A percentile compares a stretch with the other conserved stretches of the same genome.
Conservation (phyloP, 2,888 invertebrate species). For the Erebia palarica region DNA sequence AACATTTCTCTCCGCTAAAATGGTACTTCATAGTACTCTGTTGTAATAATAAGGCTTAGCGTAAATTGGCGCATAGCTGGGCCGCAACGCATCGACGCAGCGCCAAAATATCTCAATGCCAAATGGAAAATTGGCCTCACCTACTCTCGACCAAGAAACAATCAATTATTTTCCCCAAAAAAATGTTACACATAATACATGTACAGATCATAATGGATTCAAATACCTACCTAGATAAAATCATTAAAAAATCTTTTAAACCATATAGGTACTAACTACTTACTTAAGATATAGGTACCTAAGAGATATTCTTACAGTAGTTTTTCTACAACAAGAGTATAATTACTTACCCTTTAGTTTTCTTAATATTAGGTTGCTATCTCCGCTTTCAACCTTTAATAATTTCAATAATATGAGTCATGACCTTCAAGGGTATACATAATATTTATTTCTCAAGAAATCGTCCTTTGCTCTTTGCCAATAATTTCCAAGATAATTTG, state of each 20-base stretch:
- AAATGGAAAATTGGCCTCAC: too few relatives aligned
- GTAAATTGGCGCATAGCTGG: too few relatives aligned
- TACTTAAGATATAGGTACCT: background rate
- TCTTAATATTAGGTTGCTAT: background rate
- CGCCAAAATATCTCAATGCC: too few relatives aligned
- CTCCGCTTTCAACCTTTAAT: constrained; percentile 13
- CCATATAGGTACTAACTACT: background rate
- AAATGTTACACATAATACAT: too few relatives aligned
- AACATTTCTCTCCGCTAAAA: too few relatives aligned
- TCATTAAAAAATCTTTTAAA: background rate
- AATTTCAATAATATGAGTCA: constrained; percentile 14
- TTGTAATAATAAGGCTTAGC: too few relatives aligned
- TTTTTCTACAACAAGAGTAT: constrained; percentile 10
- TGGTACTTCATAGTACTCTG: too few relatives aligned
- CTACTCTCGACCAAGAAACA: too few relatives aligned
- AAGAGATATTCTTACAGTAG: background rate
- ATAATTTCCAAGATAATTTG: constrained; percentile 17
- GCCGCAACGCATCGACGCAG: too few relatives aligned
- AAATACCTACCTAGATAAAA: too few relatives aligned
- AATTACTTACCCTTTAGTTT: constrained; percentile 3
- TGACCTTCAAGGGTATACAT: background rate
- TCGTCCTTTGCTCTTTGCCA: constrained; percentile 10
- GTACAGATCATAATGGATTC: too few relatives aligned
- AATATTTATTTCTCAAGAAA: constrained; percentile 23
- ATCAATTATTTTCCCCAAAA: too few relatives aligned